phyloP scores from a whole-genome alignment of 2,113 vertebrate species.

The Indri indri region DNA sequence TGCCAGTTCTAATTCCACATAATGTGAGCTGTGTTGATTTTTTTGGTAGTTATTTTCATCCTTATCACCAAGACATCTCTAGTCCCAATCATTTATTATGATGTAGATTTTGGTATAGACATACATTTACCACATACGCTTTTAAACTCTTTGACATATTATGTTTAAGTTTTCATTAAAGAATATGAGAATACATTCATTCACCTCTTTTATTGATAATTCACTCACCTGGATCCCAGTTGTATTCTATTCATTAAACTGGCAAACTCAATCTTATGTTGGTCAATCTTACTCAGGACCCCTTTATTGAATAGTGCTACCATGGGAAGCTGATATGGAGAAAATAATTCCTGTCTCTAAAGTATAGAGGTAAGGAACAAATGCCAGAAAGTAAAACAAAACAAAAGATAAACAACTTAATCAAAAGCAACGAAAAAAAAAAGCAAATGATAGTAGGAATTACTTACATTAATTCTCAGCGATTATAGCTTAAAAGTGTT shows the following conservation, averaged over 20 bases:
- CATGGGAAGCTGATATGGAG: not conserved
- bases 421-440: not conserved
- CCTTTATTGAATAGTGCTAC: not conserved
- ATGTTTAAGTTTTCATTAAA: not conserved
- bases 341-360: not conserved
- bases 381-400: not conserved
- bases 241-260: slow-evolving; percentile 54
- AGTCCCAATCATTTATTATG: not conserved
- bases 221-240: not conserved
- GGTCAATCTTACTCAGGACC: not conserved
- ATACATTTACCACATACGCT: not conserved
- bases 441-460: not conserved
- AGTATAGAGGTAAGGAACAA: not conserved
- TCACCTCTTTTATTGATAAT: slow-evolving; percentile 12
- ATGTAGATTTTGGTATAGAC: not conserved
- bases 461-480: not conserved
- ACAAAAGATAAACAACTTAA: not conserved
- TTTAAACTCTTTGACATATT: not conserved
- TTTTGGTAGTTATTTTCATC: not conserved
- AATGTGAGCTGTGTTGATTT: slow-evolving; percentile 6
- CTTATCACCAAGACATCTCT: not conserved
- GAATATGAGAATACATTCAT: not conserved
- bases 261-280: slow-evolving; percentile 13
- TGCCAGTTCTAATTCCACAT: not conserved
- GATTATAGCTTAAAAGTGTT: not conserved